These are phyloP conservation scores for Tipula confusa DNA, from an alignment of 2,888 invertebrate genomes.

Conservation along the genomic window DNA sequence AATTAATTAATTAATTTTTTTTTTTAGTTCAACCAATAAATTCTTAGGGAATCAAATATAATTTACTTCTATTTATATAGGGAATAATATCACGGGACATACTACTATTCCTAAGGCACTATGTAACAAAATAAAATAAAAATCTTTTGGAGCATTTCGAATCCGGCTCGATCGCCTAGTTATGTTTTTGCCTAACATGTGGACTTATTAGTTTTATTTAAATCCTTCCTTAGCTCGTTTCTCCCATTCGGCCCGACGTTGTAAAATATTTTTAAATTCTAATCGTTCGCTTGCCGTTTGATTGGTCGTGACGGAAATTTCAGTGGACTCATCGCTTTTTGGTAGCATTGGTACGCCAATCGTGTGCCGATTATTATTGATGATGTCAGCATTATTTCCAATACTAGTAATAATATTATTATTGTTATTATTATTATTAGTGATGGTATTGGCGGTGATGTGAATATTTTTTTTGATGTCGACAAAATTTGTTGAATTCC, in stretches of 20 bases:
- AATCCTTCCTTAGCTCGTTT: constrained; percentile 63
- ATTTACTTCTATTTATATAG: neutral
- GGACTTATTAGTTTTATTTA: constrained; percentile 27
- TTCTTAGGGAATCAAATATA: neutral
- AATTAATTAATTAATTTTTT: neutral
- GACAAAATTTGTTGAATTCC: constrained; percentile 32
- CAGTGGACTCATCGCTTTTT: neutral
- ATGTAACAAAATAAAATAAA: neutral
- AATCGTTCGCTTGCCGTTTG: constrained; percentile 34
- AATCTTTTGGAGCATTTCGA: neutral
- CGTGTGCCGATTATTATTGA: constrained; percentile 35
- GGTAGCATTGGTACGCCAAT: constrained; percentile 31
- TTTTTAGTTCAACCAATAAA: neutral
- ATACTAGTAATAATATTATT: constrained; percentile 34
- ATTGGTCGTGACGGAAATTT: neutral
- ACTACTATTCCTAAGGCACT: constrained; percentile 15
- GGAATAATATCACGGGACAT: constrained; percentile 6
- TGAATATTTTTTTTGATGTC: constrained; percentile 31
- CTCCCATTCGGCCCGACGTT: constrained; percentile 74
- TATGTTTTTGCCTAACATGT: neutral
- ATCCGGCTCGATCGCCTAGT: neutral
- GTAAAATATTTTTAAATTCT: constrained; percentile 66
- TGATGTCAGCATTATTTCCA: constrained; percentile 33
- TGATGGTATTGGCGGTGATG: constrained; percentile 34
- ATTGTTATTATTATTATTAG: constrained; percentile 34